These are phyloP conservation scores for Steinernema khuongi DNA, from an alignment of 1,140 invertebrate genomes.

Conservation along the genomic window DNA sequence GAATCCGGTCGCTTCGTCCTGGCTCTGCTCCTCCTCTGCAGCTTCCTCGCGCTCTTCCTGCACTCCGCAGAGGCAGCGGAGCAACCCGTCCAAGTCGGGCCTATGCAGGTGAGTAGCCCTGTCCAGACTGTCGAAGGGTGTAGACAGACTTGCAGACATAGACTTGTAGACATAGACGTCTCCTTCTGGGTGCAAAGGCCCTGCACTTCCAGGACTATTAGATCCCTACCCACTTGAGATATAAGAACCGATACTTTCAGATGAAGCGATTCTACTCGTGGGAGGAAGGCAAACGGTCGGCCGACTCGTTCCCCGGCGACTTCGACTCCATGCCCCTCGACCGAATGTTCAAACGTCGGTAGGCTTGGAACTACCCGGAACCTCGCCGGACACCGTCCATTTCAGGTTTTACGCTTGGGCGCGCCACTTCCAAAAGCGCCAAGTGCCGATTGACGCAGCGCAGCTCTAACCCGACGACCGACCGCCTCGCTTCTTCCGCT, in stretches of 20 bases:
- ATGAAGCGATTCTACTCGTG: neutral
- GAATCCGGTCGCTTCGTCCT: neutral
- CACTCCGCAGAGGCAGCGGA: neutral
- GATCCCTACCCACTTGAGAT: too few species aligned
- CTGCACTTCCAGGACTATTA: too few species aligned
- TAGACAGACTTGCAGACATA: too few species aligned
- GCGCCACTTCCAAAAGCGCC: neutral
- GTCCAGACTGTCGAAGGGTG: too few species aligned
- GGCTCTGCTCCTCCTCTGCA: neutral
- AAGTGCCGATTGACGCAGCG: neutral
- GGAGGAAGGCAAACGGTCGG: constrained; percentile 4
- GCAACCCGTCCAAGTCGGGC: neutral
- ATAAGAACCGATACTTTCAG: neutral
- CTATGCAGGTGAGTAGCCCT: neutral
- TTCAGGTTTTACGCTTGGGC: constrained; percentile 13
- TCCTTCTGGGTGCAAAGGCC: too few species aligned
- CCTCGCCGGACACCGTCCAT: neutral
- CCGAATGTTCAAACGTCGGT: constrained; percentile 2
- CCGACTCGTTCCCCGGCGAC: neutral
- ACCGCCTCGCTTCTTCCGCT: neutral
- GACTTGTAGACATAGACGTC: too few species aligned
- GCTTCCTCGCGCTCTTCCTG: neutral
- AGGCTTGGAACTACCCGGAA: neutral
- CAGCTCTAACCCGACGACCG: neutral
- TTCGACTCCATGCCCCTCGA: neutral